Percentiles rank a stretch among this genome's conserved stretches.
Conservation (phyloP, 2,888 invertebrate species). For the Phaedon cochleariae region DNA sequence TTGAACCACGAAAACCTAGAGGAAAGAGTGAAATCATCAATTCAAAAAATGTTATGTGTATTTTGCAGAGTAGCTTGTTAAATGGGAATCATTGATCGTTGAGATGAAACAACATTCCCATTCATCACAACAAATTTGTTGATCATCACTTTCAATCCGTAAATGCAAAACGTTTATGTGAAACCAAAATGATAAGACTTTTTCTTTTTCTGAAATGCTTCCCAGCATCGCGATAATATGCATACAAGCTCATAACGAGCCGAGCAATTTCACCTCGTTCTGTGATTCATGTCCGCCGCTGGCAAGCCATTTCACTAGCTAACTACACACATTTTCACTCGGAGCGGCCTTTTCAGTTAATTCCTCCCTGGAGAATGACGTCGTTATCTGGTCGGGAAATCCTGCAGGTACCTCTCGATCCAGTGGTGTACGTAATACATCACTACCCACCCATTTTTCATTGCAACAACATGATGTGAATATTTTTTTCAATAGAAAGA, state of each 20-base stretch:
- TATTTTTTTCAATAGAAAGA: too few relatives aligned
- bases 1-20: too few relatives aligned
- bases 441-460: too few relatives aligned
- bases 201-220: background rate
- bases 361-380: background rate
- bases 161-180: too few relatives aligned
- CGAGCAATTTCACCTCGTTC: background rate
- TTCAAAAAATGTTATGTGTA: too few relatives aligned
- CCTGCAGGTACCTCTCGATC: background rate
- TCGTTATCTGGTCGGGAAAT: slow-evolving; percentile 2
- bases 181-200: background rate
- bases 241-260: background rate
- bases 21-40: too few relatives aligned
- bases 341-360: background rate
- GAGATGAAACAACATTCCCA: too few relatives aligned
- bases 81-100: too few relatives aligned
- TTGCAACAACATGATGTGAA: too few relatives aligned
- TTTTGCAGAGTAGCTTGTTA: too few relatives aligned
- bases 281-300: background rate
- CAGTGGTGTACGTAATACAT: background rate
- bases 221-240: background rate
- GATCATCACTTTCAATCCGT: too few relatives aligned
- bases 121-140: too few relatives aligned
- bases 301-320: background rate
- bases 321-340: slow-evolving; percentile 1